Conservation (phyloP, 2,888 invertebrate species). For the Mamestra brassicae region DNA sequence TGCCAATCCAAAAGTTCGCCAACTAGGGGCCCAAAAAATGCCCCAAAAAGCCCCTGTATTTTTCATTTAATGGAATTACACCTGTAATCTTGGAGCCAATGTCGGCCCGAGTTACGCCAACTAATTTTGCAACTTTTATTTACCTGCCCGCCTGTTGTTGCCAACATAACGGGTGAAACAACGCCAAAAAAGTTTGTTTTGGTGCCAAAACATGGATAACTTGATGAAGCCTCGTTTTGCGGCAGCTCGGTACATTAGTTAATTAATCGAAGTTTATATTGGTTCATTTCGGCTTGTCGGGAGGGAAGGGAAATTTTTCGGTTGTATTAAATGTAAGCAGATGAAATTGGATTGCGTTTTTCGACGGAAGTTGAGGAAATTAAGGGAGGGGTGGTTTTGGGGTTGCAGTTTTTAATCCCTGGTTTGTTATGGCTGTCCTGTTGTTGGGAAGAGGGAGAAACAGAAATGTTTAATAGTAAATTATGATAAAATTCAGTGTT, state of each 20-base stretch:
- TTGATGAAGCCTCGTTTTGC: slow-evolving; percentile 63
- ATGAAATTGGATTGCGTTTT: slow-evolving; percentile 49
- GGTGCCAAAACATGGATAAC: slow-evolving; percentile 63
- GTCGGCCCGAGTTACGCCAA: slow-evolving; percentile 59
- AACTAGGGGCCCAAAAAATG: slow-evolving; percentile 34
- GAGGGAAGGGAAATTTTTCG: slow-evolving; percentile 30
- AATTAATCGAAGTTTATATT: slow-evolving; percentile 64
- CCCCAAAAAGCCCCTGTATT: slow-evolving; percentile 38
- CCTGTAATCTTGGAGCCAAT: slow-evolving; percentile 61
- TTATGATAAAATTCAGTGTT: neutral
- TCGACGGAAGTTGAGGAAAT: slow-evolving; percentile 48
- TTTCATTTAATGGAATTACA: slow-evolving; percentile 64
- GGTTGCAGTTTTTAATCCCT: slow-evolving; percentile 13
- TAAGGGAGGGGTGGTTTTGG: slow-evolving; percentile 11
- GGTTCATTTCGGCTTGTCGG: slow-evolving; percentile 53
- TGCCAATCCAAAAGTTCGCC: slow-evolving; percentile 49
- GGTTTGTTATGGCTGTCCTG: neutral
- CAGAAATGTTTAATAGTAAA: neutral
- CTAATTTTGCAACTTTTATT: slow-evolving; percentile 68
- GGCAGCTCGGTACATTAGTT: slow-evolving; percentile 60
- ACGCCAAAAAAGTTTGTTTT: slow-evolving; percentile 62
- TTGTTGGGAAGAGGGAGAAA: neutral
- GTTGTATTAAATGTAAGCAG: slow-evolving; percentile 35
- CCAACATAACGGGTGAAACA: slow-evolving; percentile 61
- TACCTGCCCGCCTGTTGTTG: slow-evolving; percentile 60